Percentiles rank a stretch among this genome's conserved stretches.
Evolutionary conservation across 2,888 invertebrate species (phyloP).

Genomic region (Aphrophora alni): DNA sequence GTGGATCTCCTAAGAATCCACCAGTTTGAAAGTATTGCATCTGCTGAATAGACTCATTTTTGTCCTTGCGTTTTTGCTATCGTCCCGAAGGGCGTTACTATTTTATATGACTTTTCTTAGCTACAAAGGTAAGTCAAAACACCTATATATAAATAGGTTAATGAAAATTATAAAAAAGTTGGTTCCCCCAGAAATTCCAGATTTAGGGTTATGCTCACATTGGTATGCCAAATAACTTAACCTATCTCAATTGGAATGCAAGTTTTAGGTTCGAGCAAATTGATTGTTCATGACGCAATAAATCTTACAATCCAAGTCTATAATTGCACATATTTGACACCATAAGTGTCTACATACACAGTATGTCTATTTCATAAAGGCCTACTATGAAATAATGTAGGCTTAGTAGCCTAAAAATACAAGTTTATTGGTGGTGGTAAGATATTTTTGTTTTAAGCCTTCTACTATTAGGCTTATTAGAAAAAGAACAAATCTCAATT

Average conservation of each 20-base stretch:
- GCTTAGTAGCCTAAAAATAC: no score
- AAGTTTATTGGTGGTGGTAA: no score
- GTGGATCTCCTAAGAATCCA: conserved; percentile 30
- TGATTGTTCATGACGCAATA: no score
- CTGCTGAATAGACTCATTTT: conserved; percentile 32
- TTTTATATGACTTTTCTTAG: conserved; percentile 98
- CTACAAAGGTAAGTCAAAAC: conserved; percentile 78
- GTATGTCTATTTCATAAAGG: no score
- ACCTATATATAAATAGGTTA: not conserved
- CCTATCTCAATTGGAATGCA: not conserved
- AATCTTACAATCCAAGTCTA: no score
- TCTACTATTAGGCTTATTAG: no score
- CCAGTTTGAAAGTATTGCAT: conserved; percentile 36
- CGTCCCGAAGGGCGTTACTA: conserved; percentile 88
- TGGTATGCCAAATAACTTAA: conserved; percentile 10
- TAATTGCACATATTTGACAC: no score
- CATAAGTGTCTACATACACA: no score
- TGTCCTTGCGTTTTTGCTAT: conserved; percentile 54
- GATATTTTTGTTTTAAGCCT: no score
- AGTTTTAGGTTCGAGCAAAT: not conserved
- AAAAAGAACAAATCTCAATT: no score
- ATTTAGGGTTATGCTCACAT: not conserved
- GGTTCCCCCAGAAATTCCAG: conserved; percentile 21
- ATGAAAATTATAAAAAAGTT: not conserved
- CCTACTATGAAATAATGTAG: no score